Conservation (phyloP, 2,888 invertebrate species). For the Acrobeloides nanus region DNA sequence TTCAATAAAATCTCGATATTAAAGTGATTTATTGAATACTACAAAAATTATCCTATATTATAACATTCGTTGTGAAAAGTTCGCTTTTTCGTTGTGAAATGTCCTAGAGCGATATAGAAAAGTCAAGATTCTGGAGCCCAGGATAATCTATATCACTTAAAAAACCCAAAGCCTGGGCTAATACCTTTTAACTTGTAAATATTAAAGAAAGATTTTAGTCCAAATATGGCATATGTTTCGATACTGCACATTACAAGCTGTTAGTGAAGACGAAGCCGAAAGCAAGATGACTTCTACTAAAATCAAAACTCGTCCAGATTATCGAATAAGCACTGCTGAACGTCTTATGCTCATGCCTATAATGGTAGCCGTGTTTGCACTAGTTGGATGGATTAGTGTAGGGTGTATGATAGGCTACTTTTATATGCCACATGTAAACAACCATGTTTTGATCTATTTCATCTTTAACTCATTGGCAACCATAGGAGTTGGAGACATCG, state of each 20-base stretch:
- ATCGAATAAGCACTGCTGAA: constrained; percentile 23
- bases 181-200: background rate
- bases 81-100: too few relatives aligned
- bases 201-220: constrained; percentile 18
- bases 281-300: constrained; percentile 10
- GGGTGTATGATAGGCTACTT: constrained; percentile 53
- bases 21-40: too few relatives aligned
- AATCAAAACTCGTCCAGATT: constrained; percentile 16
- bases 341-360: constrained; percentile 31
- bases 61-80: too few relatives aligned
- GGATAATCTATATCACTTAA: too few relatives aligned
- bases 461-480: constrained; percentile 55
- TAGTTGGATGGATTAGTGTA: constrained; percentile 53
- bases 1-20: too few relatives aligned
- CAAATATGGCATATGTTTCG: constrained; percentile 37
- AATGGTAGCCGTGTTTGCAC: constrained; percentile 38
- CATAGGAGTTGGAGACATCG: constrained; percentile 45
- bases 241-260: constrained; percentile 34
- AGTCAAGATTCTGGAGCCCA: too few relatives aligned
- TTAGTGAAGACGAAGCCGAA: constrained; percentile 26
- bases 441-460: constrained; percentile 55
- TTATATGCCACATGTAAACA: constrained; percentile 52
- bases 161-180: too few relatives aligned
- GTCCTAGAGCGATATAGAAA: too few relatives aligned
- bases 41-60: too few relatives aligned